Percentiles rank a stretch among this genome's conserved stretches.
phyloP scores from a whole-genome alignment of 1,140 invertebrate species.

The Heliothis subflexa region DNA sequence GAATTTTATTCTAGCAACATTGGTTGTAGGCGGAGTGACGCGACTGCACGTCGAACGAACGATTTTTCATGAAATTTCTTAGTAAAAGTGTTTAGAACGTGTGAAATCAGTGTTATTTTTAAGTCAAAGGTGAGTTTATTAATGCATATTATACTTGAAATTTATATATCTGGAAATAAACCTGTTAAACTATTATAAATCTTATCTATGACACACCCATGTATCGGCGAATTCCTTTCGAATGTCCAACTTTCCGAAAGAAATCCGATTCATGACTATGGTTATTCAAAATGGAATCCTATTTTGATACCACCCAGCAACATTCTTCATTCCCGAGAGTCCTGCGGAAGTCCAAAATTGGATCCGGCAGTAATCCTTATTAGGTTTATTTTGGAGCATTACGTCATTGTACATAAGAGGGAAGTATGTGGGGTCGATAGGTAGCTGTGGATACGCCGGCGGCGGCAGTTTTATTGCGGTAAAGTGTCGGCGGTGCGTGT shows the following conservation, averaged over 20 bases:
- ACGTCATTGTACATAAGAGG: conserved; percentile 78
- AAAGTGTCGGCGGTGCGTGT: conserved; percentile 56
- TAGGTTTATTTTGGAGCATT: conserved; percentile 84
- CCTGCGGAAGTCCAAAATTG: conserved; percentile 65
- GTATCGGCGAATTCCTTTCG: conserved; percentile 60
- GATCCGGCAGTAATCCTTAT: conserved; percentile 71
- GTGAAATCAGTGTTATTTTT: conserved; percentile 40
- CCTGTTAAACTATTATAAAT: background rate
- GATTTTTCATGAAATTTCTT: conserved; percentile 63
- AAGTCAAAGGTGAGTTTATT: conserved; percentile 47
- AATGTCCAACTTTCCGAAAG: conserved; percentile 51
- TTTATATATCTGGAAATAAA: background rate
- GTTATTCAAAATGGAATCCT: conserved; percentile 42
- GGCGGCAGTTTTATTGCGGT: conserved; percentile 50
- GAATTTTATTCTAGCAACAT: conserved; percentile 62
- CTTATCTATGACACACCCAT: conserved; percentile 81
- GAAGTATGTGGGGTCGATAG: conserved; percentile 63
- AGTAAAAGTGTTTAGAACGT: conserved; percentile 56
- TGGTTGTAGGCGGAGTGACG: conserved; percentile 67
- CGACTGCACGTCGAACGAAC: conserved; percentile 74
- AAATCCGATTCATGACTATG: conserved; percentile 16
- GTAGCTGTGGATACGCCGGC: conserved; percentile 47
- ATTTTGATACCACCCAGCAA: background rate
- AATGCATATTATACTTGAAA: background rate
- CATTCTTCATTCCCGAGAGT: conserved; percentile 28